Base-by-base conservation (phyloP, 30 jellyfish, hydroid and myxozoan species). In the Aurelia aurita complex sp. Pacific region DNA sequence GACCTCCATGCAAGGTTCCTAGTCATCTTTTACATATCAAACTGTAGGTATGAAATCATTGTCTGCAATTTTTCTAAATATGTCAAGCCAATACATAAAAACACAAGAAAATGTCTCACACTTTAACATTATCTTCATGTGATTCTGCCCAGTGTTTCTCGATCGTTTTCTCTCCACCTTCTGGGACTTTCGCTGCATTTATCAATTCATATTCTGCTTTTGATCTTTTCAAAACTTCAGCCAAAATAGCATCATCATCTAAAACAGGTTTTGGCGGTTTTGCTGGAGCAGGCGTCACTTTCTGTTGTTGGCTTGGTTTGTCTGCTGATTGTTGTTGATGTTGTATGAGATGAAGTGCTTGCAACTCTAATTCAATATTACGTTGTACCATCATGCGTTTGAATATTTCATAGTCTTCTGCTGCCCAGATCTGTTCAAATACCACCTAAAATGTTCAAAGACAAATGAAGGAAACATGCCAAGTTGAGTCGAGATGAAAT, bases 321-420 rank as follows among this genome's bases (percentile, higher is more conserved):
- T 10, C 67, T 23, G 51, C 55, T 23, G 88, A 19, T 43, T 85
- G 97, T 29, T 87, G 99, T 66, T 93, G 83, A 70, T 94, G 89
- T 42, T 87, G 89, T 16, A 95, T 90, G 33, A 95, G 77, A 57
- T 90, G 93, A 29, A 95, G 86, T 23, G 99, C 99, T 83, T 95
- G 99, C 76, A 95, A 69, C 83, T 95, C 96, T 38, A 95, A 64
- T 42, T 95, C 99, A 55, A 95, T 80, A 75, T 95, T 95, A 36
- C 92, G 89, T 62, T 95, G 97, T 23, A 95, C 93, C 99, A 95
- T 95, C 98, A 95, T 89, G 59, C 97, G 85, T 73, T 90, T 95
- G 86, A 90, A 95, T 11, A 90, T 86, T 61, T 89, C 97, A 86
- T 72, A 95, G 42, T 90, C 98, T 67, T 95, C 99, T 73, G 97